phyloP scores from a whole-genome alignment of 1,140 invertebrate genomes.

The Neodiprion pinetum region DNA sequence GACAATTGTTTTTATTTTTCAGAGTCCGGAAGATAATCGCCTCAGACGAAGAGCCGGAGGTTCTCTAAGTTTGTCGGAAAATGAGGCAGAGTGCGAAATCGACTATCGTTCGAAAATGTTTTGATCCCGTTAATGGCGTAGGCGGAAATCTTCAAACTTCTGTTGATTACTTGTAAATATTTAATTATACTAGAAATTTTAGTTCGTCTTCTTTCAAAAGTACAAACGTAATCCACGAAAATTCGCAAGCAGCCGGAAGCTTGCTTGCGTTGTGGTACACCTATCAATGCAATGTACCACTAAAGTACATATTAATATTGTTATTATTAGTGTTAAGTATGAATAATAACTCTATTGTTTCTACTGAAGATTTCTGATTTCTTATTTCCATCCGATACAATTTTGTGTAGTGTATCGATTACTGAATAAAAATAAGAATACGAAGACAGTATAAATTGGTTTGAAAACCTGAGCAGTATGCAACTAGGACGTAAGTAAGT shows the following conservation, averaged over 20 bases:
- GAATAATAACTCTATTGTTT: conserved; percentile 9
- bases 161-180: conserved; percentile 16
- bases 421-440: too few species aligned
- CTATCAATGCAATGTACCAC: neutral
- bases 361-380: conserved; percentile 4
- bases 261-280: neutral
- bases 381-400: neutral
- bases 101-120: conserved; percentile 55
- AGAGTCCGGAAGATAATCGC: conserved; percentile 62
- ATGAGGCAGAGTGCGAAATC: conserved; percentile 75
- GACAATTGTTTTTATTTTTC: conserved; percentile 27
- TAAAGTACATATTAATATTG: neutral
- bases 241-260: neutral
- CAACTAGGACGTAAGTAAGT: too few species aligned
- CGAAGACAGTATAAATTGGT: too few species aligned
- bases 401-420: too few species aligned
- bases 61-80: conserved; percentile 79
- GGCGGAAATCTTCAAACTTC: conserved; percentile 22
- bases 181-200: conserved; percentile 13
- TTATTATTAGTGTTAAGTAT: neutral
- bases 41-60: conserved; percentile 72
- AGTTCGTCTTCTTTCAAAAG: neutral
- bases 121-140: conserved; percentile 32
- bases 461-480: too few species aligned
- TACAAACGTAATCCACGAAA: neutral